These are phyloP conservation scores for Uria aalge DNA, from an alignment of 2,113 vertebrate species.

Conservation along the genomic window DNA sequence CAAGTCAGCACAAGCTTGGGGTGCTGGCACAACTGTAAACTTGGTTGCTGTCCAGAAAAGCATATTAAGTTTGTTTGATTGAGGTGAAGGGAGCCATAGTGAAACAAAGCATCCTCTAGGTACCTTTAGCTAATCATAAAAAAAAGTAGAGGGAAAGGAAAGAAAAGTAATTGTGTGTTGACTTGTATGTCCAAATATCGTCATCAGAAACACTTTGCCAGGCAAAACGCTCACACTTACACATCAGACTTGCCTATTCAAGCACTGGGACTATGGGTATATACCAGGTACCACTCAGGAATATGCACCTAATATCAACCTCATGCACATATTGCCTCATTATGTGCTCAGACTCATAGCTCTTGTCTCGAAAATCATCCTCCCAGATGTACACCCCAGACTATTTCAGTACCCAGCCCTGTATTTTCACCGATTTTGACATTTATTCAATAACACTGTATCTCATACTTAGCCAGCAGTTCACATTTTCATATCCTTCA, in stretches of 20 bases:
- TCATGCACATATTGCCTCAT: neutral
- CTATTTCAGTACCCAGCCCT: neutral
- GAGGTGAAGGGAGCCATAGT: neutral
- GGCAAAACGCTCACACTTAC: neutral
- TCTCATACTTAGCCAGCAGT: neutral
- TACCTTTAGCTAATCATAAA: neutral
- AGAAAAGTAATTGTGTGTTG: neutral
- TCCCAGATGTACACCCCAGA: neutral
- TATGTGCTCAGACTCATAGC: neutral
- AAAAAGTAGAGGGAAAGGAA: neutral
- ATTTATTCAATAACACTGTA: neutral
- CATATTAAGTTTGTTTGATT: slow-evolving; percentile 1
- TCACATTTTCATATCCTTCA: neutral
- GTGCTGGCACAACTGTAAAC: slow-evolving; percentile 17
- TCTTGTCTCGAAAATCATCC: neutral
- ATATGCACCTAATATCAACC: neutral
- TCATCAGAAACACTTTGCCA: neutral
- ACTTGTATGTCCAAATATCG: neutral
- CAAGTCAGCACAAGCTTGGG: slow-evolving; percentile 52
- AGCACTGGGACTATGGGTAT: neutral
- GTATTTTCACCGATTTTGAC: neutral
- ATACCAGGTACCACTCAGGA: neutral
- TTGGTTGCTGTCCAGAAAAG: slow-evolving; percentile 20
- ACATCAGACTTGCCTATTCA: neutral
- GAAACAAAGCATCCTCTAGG: slow-evolving; percentile 23